These are phyloP conservation scores for Collichthys lucidus DNA, from an alignment of 2,113 vertebrate species.

Conservation along the genomic window DNA sequence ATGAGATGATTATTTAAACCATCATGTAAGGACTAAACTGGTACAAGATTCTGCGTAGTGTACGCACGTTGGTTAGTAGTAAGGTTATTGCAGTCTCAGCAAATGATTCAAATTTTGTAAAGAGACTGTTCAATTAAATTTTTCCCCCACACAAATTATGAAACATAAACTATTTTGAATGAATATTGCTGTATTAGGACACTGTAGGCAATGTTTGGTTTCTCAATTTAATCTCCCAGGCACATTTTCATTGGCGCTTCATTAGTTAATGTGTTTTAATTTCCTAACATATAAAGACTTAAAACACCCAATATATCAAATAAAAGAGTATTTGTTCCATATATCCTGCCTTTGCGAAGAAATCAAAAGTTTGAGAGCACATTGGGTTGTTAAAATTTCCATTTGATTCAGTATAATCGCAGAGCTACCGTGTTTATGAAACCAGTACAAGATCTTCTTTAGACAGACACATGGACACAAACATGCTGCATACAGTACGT, in stretches of 20 bases:
- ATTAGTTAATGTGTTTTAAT: background rate
- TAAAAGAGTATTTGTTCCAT: background rate
- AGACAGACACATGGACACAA: background rate
- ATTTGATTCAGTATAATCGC: background rate
- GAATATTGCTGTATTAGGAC: background rate
- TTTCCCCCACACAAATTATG: background rate
- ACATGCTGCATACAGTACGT: constrained; percentile 6
- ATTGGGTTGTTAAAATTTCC: background rate
- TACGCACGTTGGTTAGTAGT: background rate
- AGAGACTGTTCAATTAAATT: background rate
- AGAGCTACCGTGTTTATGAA: constrained; percentile 15
- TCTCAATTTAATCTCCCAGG: too few relatives aligned
- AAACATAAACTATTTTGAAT: background rate
- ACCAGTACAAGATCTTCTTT: background rate
- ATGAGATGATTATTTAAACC: background rate
- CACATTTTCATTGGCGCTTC: background rate
- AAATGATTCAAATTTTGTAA: background rate
- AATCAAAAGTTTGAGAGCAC: background rate
- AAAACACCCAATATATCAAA: background rate
- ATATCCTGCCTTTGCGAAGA: background rate
- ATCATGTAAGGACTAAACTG: background rate
- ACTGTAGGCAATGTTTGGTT: too few relatives aligned
- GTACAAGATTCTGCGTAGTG: background rate
- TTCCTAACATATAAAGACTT: background rate
- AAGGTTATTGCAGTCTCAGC: background rate